These are phyloP conservation scores for Scaptomyza graminum DNA, from an alignment of 1,140 invertebrate species.

Conservation along the genomic window DNA sequence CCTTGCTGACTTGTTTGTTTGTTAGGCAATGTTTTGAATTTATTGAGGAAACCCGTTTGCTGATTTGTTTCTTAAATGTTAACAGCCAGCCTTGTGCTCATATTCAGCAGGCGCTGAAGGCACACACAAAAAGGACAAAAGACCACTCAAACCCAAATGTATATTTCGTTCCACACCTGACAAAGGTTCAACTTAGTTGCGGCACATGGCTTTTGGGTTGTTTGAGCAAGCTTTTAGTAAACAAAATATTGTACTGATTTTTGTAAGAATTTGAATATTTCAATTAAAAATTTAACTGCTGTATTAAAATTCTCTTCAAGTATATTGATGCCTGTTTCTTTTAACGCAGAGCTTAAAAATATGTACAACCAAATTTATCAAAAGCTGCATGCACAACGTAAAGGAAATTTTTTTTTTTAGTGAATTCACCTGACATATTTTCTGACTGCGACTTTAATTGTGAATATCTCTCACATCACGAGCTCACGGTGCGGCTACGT, in stretches of 20 bases:
- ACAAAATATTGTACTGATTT: background rate
- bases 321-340: background rate
- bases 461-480: constrained; percentile 34
- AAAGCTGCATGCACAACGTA: background rate
- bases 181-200: constrained; percentile 10
- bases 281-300: background rate
- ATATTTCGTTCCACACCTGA: constrained; percentile 19
- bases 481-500: constrained; percentile 63
- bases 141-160: constrained; percentile 37
- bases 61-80: constrained; percentile 39
- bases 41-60: constrained; percentile 72
- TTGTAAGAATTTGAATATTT: background rate
- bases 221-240: background rate
- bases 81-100: constrained; percentile 53
- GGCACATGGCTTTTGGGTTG: background rate
- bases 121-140: constrained; percentile 42
- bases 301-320: too few relatives aligned
- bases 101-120: constrained; percentile 43
- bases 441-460: constrained; percentile 15
- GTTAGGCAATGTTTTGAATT: constrained; percentile 48
- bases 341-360: background rate
- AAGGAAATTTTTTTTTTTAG: background rate
- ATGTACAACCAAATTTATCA: background rate
- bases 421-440: constrained; percentile 1
- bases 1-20: constrained; percentile 29